Conservation (phyloP, 2,797 vertebrate species). For the Florisuga fusca region DNA sequence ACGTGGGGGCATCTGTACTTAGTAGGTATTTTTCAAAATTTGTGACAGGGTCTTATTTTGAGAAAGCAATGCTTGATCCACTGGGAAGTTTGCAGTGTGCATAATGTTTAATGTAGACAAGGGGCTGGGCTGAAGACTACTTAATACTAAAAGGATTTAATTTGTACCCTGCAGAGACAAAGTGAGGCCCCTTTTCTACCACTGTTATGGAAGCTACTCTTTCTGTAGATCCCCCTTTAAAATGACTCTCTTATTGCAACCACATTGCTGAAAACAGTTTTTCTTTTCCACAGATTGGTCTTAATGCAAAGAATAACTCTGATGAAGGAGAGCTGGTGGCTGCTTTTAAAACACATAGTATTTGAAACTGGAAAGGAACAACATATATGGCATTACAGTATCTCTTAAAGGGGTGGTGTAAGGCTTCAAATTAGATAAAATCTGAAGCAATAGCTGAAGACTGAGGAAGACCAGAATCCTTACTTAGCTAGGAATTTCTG, state of each 20-base stretch:
- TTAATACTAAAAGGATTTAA: background rate
- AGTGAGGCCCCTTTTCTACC: background rate
- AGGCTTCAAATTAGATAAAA: background rate
- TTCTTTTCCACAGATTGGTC: background rate
- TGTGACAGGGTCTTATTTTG: background rate
- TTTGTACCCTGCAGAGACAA: background rate
- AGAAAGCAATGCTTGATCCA: background rate
- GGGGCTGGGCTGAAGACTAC: background rate
- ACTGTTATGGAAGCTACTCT: background rate
- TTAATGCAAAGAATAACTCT: background rate
- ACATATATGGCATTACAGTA: background rate
- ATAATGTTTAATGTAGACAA: background rate
- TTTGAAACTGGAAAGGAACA: background rate
- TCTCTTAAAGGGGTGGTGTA: background rate
- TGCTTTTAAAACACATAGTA: background rate
- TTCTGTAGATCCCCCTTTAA: background rate
- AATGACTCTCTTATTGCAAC: background rate
- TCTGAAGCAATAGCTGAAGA: background rate
- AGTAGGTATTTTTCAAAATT: background rate
- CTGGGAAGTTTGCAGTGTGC: background rate
- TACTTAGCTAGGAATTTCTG: background rate
- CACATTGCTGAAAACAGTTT: background rate
- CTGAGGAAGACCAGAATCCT: background rate
- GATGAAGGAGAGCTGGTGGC: background rate
- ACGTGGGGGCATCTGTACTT: background rate